Evolutionary conservation across 2,113 vertebrate species (phyloP).

Genomic region (Antigone vipio): DNA sequence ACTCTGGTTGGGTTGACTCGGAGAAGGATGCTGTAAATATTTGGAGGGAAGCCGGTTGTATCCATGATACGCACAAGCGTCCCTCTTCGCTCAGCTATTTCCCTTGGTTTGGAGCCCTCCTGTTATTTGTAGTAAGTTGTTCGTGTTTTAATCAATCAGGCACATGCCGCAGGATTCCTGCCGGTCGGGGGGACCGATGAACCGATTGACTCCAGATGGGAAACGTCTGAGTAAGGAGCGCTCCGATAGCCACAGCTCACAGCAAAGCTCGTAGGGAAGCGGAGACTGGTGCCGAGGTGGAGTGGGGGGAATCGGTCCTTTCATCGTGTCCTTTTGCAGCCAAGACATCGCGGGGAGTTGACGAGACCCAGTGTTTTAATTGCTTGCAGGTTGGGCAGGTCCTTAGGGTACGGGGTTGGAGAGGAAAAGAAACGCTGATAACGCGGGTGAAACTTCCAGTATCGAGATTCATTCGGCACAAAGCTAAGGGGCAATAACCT

Average conservation of each 20-base stretch:
- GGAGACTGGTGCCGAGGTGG: background rate
- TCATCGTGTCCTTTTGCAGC: background rate
- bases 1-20: background rate
- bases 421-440: background rate
- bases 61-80: rapidly evolving
- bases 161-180: background rate
- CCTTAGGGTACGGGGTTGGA: background rate
- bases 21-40: background rate
- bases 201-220: background rate
- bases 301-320: background rate
- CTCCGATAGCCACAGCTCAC: background rate
- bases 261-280: background rate
- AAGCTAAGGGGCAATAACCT: background rate
- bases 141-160: background rate
- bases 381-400: background rate
- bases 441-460: background rate
- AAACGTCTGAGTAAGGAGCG: background rate
- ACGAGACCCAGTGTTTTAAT: background rate
- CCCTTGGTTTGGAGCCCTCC: background rate
- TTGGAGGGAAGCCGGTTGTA: background rate
- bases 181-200: background rate
- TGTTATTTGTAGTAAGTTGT: background rate
- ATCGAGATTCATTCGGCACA: rapidly evolving
- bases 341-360: background rate
- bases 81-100: background rate